A percentile compares a stretch with the other conserved stretches of the same genome.
These are phyloP conservation scores for Cottoperca gobio DNA, from an alignment of 2,797 vertebrate genomes.

Conservation along the genomic window DNA sequence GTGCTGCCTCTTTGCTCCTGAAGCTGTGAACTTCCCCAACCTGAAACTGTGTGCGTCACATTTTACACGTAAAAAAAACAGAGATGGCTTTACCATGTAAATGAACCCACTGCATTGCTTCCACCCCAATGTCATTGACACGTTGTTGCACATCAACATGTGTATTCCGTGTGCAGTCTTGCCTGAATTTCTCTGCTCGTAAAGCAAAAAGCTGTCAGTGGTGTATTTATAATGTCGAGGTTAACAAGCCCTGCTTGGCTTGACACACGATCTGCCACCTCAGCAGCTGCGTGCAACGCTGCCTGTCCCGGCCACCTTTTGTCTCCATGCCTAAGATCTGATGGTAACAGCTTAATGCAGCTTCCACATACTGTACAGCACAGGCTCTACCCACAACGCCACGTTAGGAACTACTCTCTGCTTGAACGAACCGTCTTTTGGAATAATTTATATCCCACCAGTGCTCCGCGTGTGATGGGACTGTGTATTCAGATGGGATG, in stretches of 20 bases:
- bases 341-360: conserved; percentile 49
- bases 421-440: conserved; percentile 43
- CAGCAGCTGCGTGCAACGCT: conserved; percentile 47
- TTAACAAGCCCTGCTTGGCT: conserved; percentile 65
- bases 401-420: conserved; percentile 51
- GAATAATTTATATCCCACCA: conserved; percentile 65
- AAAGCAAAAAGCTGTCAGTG: conserved; percentile 60
- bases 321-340: conserved; percentile 49
- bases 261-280: conserved; percentile 66
- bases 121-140: conserved; percentile 49
- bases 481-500: conserved; percentile 46
- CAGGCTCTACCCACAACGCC: conserved; percentile 20
- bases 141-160: conserved; percentile 51
- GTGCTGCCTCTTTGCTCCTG: conserved; percentile 16
- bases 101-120: conserved; percentile 36
- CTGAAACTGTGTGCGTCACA: conserved; percentile 53
- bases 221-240: conserved; percentile 68
- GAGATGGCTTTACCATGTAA: conserved; percentile 26
- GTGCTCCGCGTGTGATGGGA: conserved; percentile 40
- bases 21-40: conserved; percentile 49
- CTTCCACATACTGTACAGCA: conserved; percentile 18
- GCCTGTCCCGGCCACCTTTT: conserved; percentile 67
- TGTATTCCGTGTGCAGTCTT: not conserved
- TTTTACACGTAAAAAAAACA: conserved; percentile 13
- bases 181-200: conserved; percentile 26